Evolutionary conservation across 2,113 vertebrate genomes (phyloP).

Genomic region (Corythoichthys haematopterus): DNA sequence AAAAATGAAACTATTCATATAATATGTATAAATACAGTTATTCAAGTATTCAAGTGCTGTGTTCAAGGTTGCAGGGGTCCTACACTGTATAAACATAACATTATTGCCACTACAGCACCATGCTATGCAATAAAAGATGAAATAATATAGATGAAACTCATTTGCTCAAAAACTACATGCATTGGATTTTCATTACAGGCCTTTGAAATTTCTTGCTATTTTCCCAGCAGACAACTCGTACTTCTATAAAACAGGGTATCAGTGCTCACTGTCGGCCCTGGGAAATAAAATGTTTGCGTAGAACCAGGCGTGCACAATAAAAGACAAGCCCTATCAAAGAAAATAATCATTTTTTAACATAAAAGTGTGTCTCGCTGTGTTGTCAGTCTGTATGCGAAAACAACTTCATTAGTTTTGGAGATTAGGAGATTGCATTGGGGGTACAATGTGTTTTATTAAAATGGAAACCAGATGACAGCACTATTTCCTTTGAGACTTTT

Average conservation of each 20-base stretch:
- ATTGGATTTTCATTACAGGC: not conserved
- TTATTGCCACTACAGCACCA: not conserved
- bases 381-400: conserved; percentile 52
- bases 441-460: conserved; percentile 45
- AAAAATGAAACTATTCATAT: no score
- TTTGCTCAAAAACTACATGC: not conserved
- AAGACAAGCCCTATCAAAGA: conserved; percentile 18
- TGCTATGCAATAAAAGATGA: not conserved
- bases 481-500: conserved; percentile 52
- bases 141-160: not conserved
- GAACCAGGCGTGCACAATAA: conserved; percentile 27
- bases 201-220: not conserved
- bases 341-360: conserved; percentile 19
- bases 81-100: not conserved
- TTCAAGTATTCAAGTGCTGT: no score
- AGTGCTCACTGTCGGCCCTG: not conserved
- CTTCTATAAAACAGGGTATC: not conserved
- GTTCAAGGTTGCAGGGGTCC: no score
- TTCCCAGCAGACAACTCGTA: not conserved
- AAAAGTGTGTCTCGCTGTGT: conserved; percentile 11
- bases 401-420: conserved; percentile 54
- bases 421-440: conserved; percentile 43
- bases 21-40: no score
- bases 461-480: conserved; percentile 45
- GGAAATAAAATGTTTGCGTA: not conserved